Conservation (phyloP, 2,888 invertebrate species). For the Sclerodermus sp. region DNA sequence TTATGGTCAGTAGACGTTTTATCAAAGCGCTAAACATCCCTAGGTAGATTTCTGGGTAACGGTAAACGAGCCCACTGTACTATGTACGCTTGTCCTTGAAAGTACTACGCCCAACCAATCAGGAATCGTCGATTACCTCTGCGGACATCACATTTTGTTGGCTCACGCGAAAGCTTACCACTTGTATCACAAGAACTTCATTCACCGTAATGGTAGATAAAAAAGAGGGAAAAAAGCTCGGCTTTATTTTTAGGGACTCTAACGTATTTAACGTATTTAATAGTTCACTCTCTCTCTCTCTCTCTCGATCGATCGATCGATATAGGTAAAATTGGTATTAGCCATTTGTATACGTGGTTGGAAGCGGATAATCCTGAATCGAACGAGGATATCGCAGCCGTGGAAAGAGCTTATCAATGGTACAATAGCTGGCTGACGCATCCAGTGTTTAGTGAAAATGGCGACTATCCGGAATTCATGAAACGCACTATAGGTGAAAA, state of each 20-base stretch:
- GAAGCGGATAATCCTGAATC: constrained; percentile 55
- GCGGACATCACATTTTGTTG: constrained; percentile 65
- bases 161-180: constrained; percentile 67
- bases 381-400: constrained; percentile 60
- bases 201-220: no score
- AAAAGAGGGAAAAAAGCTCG: no score
- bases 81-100: constrained; percentile 44
- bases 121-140: constrained; percentile 59
- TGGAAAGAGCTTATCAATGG: constrained; percentile 61
- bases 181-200: constrained; percentile 64
- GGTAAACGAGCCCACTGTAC: constrained; percentile 68
- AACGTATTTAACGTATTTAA: no score
- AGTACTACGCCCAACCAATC: neutral
- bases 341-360: constrained; percentile 63
- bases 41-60: constrained; percentile 68
- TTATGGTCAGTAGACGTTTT: no score
- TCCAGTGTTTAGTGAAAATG: constrained; percentile 66
- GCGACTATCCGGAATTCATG: constrained; percentile 72
- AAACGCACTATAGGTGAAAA: constrained; percentile 62
- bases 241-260: no score
- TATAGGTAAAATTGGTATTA: constrained; percentile 64
- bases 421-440: constrained; percentile 70
- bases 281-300: neutral
- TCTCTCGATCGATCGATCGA: neutral
- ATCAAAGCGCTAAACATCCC: no score